Percentiles rank a stretch among this genome's conserved stretches.
These are phyloP conservation scores for Typhlomys cinereus DNA, from an alignment of 2,113 vertebrate genomes.

Conservation along the genomic window DNA sequence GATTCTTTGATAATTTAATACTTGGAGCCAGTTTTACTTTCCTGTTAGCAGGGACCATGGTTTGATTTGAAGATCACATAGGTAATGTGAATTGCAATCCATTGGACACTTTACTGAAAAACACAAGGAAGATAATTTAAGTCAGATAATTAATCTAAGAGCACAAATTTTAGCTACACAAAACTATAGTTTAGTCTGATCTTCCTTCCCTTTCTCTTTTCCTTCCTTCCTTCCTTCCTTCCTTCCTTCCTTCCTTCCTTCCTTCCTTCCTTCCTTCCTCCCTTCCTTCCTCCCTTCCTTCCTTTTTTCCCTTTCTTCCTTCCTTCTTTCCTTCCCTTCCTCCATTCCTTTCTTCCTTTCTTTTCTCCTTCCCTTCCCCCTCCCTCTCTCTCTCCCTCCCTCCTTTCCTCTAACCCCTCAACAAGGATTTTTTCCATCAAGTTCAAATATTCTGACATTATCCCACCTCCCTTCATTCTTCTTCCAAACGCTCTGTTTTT, in stretches of 20 bases:
- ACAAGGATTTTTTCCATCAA: no score
- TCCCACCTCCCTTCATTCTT: no score
- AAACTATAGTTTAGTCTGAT: slow-evolving; percentile 1
- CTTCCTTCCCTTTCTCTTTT: background rate
- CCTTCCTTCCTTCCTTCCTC: no score
- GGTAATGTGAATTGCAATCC: background rate
- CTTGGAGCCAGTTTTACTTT: background rate
- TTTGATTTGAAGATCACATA: background rate
- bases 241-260: background rate
- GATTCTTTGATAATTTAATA: background rate
- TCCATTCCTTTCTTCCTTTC: no score
- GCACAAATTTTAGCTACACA: background rate
- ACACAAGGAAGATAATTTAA: background rate
- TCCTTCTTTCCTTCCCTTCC: no score
- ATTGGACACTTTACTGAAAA: slow-evolving; percentile 20
- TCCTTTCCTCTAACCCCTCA: no score
- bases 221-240: background rate
- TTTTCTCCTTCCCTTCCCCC: no score
- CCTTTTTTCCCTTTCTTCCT: no score
- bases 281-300: no score
- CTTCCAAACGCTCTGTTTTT: no score
- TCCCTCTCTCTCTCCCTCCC: no score
- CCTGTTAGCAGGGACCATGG: background rate
- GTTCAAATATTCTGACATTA: no score
- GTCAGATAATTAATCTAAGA: background rate